phyloP scores from a whole-genome alignment of 2,113 vertebrate genomes.

The Octodon degus region DNA sequence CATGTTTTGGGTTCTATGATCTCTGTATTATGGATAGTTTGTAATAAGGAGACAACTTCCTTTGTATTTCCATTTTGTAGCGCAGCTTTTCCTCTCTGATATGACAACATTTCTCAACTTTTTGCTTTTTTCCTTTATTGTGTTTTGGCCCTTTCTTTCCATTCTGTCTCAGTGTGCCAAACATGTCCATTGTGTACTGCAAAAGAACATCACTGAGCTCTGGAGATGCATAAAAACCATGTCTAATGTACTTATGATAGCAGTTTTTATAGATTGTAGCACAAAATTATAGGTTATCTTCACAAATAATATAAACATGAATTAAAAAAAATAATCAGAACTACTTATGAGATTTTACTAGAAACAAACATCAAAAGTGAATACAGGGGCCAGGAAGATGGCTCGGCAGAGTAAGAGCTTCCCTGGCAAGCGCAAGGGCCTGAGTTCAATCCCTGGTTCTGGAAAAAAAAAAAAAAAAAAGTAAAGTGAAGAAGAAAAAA shows the following conservation, averaged over 20 bases:
- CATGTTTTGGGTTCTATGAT: neutral
- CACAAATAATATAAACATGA: neutral
- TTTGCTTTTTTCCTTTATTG: neutral
- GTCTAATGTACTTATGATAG: neutral
- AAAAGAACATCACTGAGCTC: neutral
- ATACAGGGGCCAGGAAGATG: neutral
- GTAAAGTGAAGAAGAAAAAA: no score
- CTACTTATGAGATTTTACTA: neutral
- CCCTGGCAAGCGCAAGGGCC: no score
- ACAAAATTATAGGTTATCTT: neutral
- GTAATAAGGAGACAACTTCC: neutral
- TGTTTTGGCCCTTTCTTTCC: neutral
- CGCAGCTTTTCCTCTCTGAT: neutral
- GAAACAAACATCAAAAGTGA: neutral
- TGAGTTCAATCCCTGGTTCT: neutral
- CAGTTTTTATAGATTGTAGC: neutral
- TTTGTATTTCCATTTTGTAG: neutral
- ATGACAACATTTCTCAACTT: neutral
- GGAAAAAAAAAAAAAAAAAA: no score
- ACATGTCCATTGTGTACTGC: neutral
- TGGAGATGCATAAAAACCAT: neutral
- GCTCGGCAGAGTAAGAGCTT: neutral
- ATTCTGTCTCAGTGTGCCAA: neutral
- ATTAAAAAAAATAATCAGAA: neutral
- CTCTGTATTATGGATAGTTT: neutral